Evolutionary conservation across 2,113 vertebrate genomes (phyloP), one percentile per base, ranked within the genome.

Genomic region (Riparia riparia): DNA sequence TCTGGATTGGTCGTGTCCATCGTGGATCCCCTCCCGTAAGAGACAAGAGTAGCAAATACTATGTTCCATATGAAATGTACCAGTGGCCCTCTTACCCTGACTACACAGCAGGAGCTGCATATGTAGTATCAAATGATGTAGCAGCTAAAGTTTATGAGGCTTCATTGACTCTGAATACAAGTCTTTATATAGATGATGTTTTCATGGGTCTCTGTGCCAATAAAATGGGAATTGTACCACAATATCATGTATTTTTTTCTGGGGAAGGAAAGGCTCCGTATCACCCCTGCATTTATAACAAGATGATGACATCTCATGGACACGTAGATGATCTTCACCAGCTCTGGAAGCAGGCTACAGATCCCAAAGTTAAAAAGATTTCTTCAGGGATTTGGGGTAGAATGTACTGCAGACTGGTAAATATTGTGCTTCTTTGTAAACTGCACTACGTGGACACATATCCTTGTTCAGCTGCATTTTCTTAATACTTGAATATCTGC

Each of bases 121-220:
- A 99, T 13, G 98, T 99, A 44, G 96, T 99, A 86, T 99, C 99
- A 10, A 90, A 82, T 15, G 98, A 99, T 7, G 99, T 99, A 57
- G 99, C 98, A 5, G 96, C 97, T 79, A 99, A 99, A 97, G 98
- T 99, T 68, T 98, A 99, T n/a, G 96, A 97, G 61, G 99, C 99
- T 7, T 98, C 98, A 8, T 89, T 98, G 96, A 97, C 98, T 21
- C 98, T 99, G 28, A 99, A 99, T 85, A 98, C 99, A 18, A 99
- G 98, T 47, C 95, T 99, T 61, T 99, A 99, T 92, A 99, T 99
- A 39, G 99, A 99, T 6, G 99, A 99, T 49, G 99, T 99, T 95
- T 99, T 99, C 97, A 99, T 99, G 99, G 99, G 99, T 65, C 98
- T 99, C 69, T 99, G 99, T 97, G 99, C 99, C 96, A 99, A 98